phyloP scores from a whole-genome alignment of 1,140 invertebrate species.

The Drosophila burlai region DNA sequence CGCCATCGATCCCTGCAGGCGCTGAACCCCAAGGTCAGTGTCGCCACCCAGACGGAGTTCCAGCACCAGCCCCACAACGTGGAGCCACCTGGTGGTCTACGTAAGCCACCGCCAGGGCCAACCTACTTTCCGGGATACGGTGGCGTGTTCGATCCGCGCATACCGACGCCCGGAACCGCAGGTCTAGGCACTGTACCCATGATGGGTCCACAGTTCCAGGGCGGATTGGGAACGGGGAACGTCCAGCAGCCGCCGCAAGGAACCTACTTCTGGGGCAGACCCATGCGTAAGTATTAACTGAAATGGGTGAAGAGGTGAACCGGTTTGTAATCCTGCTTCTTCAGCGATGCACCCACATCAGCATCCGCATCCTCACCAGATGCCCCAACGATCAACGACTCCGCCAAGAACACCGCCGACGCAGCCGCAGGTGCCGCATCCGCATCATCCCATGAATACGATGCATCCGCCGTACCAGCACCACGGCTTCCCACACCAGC shows the following conservation, averaged over 20 bases:
- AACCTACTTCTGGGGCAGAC: conserved; percentile 44
- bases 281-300: conserved; percentile 26
- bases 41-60: conserved; percentile 53
- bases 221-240: background rate
- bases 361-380: background rate
- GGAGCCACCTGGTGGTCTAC: background rate
- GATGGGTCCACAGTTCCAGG: background rate
- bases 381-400: background rate
- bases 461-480: background rate
- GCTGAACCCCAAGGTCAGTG: conserved; percentile 1
- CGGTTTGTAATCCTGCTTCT: background rate
- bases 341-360: conserved; percentile 21
- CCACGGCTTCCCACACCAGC: background rate
- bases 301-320: background rate
- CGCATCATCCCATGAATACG: background rate
- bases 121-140: background rate
- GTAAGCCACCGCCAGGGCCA: background rate
- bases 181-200: background rate
- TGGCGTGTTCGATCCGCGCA: background rate
- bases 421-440: background rate
- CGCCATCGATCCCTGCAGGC: conserved; percentile 2
- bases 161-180: conserved; percentile 18
- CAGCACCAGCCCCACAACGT: conserved; percentile 10
- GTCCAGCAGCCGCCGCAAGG: background rate
- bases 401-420: background rate